Base-by-base conservation (phyloP, 2,113 vertebrate genomes). In the Lagopus leucura region DNA sequence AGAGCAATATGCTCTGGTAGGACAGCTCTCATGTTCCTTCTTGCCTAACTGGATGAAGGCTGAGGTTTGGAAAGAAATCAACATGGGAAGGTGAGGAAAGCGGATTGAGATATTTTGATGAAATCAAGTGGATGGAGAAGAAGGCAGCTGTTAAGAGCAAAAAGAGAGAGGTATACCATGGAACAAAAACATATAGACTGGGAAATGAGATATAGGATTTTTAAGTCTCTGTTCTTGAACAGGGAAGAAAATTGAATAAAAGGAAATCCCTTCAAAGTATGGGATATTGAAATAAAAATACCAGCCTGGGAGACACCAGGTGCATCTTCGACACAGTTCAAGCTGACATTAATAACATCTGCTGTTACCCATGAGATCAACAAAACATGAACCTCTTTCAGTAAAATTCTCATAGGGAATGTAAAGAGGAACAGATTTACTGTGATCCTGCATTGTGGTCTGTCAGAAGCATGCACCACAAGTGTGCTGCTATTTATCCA, bases 101-200 rank as follows among this genome's bases (percentile, higher is more conserved):
- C 34, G 1, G 8, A 32, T 0, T 64, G 17, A 48, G 11, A 28
- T 16, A 8, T 1, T 70, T 80, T 6, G 34, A 70, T 5, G 70
- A 42, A 55, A 47, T 19, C 1, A 66, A 82, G 5, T 9, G 6
- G 8, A 57, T 38, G 50, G 25, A 73, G 10, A 57, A 1, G 3
- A 3, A 3, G 0, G 43, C 5, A 74, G 6, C 8, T 52, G 4
- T 40, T 55, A 7, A 3, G 1, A 5, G 3, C 1, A 17, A 25
- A 64, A 70, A 43, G 24, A 18, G 58, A 6, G 1, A 36, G 2
- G 4, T 4, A 28, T 4, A 1, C 4, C 3, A 36, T 3, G 13
- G 67, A n/a, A 7, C 57, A 57, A 47, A 14, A 71, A 36, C 11
- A 0, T 0, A 4, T 1, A 75, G 21, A 25, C 13, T 47, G 13